These are phyloP conservation scores for Drosophila equinoxialis DNA, from an alignment of 1,140 invertebrate species.

Conservation along the genomic window DNA sequence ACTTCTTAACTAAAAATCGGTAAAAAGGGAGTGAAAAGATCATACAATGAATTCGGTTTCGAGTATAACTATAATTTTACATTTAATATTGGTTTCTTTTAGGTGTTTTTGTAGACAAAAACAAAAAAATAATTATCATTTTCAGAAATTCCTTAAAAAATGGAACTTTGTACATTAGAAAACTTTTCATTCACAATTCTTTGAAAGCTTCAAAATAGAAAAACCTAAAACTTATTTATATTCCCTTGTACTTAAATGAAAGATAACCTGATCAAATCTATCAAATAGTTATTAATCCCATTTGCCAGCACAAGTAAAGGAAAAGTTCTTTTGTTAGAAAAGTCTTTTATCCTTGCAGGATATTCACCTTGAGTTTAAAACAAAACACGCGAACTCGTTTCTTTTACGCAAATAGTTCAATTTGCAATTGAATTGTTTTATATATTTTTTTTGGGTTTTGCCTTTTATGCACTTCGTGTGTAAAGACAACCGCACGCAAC, in stretches of 20 bases:
- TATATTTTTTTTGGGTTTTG: not conserved
- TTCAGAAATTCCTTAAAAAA: no score
- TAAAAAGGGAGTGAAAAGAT: no score
- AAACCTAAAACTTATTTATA: no score
- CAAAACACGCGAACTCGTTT: slow-evolving; percentile 32
- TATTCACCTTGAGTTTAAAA: slow-evolving; percentile 51
- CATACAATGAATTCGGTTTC: no score
- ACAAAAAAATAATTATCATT: no score
- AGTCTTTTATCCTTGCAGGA: slow-evolving; percentile 47
- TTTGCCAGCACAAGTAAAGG: not conserved
- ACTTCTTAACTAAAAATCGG: no score
- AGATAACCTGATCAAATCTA: not conserved
- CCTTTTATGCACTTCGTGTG: not conserved
- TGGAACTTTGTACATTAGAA: no score
- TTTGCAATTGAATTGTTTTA: slow-evolving; percentile 38
- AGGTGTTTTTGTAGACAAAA: no score
- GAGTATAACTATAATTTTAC: no score
- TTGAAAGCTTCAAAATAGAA: no score
- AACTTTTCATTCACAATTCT: not conserved
- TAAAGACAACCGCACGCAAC: slow-evolving; percentile 75
- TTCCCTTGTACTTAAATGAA: not conserved
- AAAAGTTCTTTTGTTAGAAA: not conserved
- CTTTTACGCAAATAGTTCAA: not conserved
- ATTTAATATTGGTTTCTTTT: no score
- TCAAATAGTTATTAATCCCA: not conserved